Percentiles rank a stretch among this genome's conserved stretches.
Evolutionary conservation across 1,140 invertebrate species (phyloP).

Genomic region (Ganaspis sp.): DNA sequence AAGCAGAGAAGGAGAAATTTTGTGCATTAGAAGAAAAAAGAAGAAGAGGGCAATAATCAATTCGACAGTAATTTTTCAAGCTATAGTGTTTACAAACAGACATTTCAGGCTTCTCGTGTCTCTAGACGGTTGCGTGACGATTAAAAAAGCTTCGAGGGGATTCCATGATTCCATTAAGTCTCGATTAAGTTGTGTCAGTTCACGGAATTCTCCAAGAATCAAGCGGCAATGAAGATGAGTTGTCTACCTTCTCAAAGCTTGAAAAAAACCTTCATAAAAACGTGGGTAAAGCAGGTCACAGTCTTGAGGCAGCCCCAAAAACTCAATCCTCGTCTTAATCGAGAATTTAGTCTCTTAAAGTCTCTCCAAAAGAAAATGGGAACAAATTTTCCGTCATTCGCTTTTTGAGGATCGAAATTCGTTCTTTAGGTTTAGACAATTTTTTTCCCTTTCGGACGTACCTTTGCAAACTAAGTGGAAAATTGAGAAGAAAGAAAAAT

Average conservation of each 20-base stretch:
- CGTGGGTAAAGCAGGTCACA: slow-evolving; percentile 38
- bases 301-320: slow-evolving; percentile 26
- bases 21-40: neutral
- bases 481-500: too few relatives aligned
- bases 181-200: slow-evolving; percentile 23
- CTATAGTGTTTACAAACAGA: slow-evolving; percentile 23
- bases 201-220: slow-evolving; percentile 17
- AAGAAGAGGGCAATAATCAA: neutral
- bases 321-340: neutral
- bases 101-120: neutral
- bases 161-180: slow-evolving; percentile 23
- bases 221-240: slow-evolving; percentile 8
- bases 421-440: too few relatives aligned
- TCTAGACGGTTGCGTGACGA: slow-evolving; percentile 12
- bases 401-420: too few relatives aligned
- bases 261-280: slow-evolving; percentile 13
- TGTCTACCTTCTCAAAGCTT: slow-evolving; percentile 21
- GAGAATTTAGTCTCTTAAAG: neutral
- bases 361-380: neutral
- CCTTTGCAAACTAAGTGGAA: too few relatives aligned
- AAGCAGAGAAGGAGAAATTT: too few relatives aligned
- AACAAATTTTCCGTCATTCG: too few relatives aligned
- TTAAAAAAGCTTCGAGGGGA: slow-evolving; percentile 18
- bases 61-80: neutral
- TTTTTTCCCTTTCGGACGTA: too few relatives aligned